Conservation (phyloP, 2,113 vertebrate genomes). For the Antennarius striatus region DNA sequence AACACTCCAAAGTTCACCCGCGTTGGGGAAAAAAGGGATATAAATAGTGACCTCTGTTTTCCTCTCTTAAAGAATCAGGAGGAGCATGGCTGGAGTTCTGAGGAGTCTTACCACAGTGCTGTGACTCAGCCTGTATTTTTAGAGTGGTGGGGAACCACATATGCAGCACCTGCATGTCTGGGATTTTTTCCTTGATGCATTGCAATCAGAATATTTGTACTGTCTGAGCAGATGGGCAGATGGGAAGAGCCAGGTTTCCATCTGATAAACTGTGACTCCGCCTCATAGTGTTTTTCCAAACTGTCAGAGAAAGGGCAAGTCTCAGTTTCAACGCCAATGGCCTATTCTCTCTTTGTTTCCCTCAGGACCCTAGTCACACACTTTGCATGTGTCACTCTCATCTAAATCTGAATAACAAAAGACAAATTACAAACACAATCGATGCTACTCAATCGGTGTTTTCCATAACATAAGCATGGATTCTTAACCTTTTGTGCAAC, state of each 20-base stretch:
- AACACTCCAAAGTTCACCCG: constrained; percentile 47
- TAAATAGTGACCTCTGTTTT: constrained; percentile 59
- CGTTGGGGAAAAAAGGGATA: constrained; percentile 52
- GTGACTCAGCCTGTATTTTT: constrained; percentile 60
- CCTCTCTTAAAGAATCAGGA: constrained; percentile 45
- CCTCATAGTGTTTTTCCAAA: neutral
- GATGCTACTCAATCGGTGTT: neutral
- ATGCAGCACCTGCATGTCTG: constrained; percentile 29
- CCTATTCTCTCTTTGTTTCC: neutral
- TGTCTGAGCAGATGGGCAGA: constrained; percentile 13
- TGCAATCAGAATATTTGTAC: constrained; percentile 8
- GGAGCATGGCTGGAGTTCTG: neutral
- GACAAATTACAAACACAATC: constrained; percentile 15
- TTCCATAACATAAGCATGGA: neutral
- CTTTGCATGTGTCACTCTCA: neutral
- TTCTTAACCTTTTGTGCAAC: too few species aligned
- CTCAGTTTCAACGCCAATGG: neutral
- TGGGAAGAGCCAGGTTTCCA: constrained; percentile 6
- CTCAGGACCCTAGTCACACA: neutral
- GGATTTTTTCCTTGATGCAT: constrained; percentile 26
- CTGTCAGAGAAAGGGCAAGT: neutral
- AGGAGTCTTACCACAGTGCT: constrained; percentile 26
- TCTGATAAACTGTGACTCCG: neutral
- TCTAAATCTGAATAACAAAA: neutral
- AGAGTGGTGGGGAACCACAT: constrained; percentile 22